Evolutionary conservation across 2,113 vertebrate genomes (phyloP), one percentile per base, ranked within the genome.

Genomic region (Sphyrna mokarran): DNA sequence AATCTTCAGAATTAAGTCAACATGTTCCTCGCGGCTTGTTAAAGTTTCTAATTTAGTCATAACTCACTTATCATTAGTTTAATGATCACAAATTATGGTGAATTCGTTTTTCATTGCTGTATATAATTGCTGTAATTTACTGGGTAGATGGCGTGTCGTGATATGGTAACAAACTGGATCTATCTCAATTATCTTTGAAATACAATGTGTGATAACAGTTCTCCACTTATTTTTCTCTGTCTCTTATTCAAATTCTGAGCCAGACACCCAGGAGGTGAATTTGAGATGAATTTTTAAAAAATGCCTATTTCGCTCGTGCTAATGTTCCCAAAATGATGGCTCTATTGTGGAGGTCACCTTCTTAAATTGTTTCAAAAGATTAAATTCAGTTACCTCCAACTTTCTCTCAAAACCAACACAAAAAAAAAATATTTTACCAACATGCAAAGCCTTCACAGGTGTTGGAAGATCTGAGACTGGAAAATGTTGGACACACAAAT

Each of bases 11-110:
- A 33, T n/a, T 33, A 63, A 90, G 63, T n/a, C 54, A 90, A 63
- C 43, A 87, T 54, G 9, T 89, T 89, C 43, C 48, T 58, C 0
- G 29, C 4, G 5, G 54, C 29, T 13, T n/a, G 54, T 18, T 91
- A 91, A 91, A n/a, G 87, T 63, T 91, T 58, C 54, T 91, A 91
- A 91, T 61, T 91, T n/a, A 61, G 58, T 33, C 87, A 63, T 16
- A 91, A 91, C 87, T n/a, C 26, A 91, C 87, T n/a, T 91, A 91
- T 63, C 87, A 16, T 91, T 63, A 91, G 29, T 20, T 63, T 91
- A 63, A 63, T 91, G 33, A 91, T 91, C 87, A 63, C 29, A 91
- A 91, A 91, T 63, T 91, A 14, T 91, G 58, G 54, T 54, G 61
- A 63, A 33, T 91, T 91, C 54, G 11, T n/a, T 91, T 58, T 91